Evolutionary conservation across 2,888 invertebrate species (phyloP).

Genomic region (Xanthorhoe designata): DNA sequence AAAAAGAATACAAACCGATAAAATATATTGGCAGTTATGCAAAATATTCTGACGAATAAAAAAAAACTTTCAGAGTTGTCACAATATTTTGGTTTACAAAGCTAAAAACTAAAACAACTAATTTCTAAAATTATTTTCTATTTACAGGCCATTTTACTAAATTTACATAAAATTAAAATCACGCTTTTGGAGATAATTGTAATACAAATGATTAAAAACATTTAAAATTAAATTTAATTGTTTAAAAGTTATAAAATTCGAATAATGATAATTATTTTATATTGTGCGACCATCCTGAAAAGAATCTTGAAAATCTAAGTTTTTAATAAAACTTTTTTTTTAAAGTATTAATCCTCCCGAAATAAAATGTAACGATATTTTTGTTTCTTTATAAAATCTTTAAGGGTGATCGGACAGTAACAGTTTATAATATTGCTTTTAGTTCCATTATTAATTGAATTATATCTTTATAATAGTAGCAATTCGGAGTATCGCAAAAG

Average conservation of each 20-base stretch:
- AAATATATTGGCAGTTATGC: conserved; percentile 70
- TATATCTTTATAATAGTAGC: background rate
- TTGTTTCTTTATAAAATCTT: background rate
- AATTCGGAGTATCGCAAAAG: too few relatives aligned
- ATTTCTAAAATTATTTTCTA: conserved; percentile 63
- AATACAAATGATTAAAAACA: conserved; percentile 29
- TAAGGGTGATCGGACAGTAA: conserved; percentile 44
- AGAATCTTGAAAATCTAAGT: background rate
- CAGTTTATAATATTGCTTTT: conserved; percentile 72
- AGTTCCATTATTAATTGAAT: conserved; percentile 55
- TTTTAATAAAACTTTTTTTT: too few relatives aligned
- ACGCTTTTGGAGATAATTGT: conserved; percentile 57
- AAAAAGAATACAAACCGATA: conserved; percentile 72
- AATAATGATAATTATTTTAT: background rate
- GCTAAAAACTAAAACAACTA: conserved; percentile 47
- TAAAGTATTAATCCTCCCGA: too few relatives aligned
- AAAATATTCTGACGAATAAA: conserved; percentile 37
- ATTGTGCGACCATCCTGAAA: background rate
- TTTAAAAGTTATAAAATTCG: background rate
- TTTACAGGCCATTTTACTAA: conserved; percentile 75
- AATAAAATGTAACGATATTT: background rate
- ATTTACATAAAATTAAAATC: conserved; percentile 62
- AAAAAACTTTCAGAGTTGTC: conserved; percentile 46
- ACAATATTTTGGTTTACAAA: conserved; percentile 44
- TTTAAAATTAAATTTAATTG: conserved; percentile 66